A percentile compares a stretch with the other conserved stretches of the same genome.
Conservation (phyloP, 2,113 vertebrate species). For the Antechinus flavipes region DNA sequence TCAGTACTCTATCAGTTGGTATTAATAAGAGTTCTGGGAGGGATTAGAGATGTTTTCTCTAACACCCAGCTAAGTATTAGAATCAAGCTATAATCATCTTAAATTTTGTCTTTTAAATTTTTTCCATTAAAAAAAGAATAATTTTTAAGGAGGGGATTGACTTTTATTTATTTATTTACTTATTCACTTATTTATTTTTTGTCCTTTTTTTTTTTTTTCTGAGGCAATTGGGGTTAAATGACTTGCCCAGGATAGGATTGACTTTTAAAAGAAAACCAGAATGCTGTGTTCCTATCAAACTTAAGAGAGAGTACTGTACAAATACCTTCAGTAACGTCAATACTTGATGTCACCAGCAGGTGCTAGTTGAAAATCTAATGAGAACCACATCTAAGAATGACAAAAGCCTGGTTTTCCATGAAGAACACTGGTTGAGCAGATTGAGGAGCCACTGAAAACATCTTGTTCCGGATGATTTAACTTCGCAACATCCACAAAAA, state of each 20-base stretch:
- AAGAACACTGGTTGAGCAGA: conserved; percentile 34
- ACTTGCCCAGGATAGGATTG: background rate
- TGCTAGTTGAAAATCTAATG: conserved; percentile 16
- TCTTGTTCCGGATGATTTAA: background rate
- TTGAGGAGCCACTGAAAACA: background rate
- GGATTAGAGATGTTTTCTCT: conserved; percentile 25
- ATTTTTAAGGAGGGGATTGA: conserved; percentile 22
- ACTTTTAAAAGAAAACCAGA: conserved; percentile 33
- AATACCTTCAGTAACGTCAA: background rate
- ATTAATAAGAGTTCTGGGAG: background rate
- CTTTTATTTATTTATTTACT: conserved; percentile 16
- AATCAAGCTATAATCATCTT: conserved; percentile 6
- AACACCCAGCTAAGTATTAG: background rate
- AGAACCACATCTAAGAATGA: background rate
- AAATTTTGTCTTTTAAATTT: background rate
- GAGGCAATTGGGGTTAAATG: too few relatives aligned
- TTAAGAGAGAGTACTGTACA: conserved; percentile 33
- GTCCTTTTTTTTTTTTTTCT: too few relatives aligned
- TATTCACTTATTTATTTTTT: too few relatives aligned
- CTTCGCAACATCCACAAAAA: conserved; percentile 43
- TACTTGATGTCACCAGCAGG: conserved; percentile 24
- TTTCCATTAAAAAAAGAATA: conserved; percentile 18
- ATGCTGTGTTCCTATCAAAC: background rate
- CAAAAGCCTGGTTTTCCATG: conserved; percentile 45
- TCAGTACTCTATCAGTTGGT: background rate